These are phyloP conservation scores for Cylas formicarius DNA, from an alignment of 1,140 invertebrate species.

Conservation along the genomic window DNA sequence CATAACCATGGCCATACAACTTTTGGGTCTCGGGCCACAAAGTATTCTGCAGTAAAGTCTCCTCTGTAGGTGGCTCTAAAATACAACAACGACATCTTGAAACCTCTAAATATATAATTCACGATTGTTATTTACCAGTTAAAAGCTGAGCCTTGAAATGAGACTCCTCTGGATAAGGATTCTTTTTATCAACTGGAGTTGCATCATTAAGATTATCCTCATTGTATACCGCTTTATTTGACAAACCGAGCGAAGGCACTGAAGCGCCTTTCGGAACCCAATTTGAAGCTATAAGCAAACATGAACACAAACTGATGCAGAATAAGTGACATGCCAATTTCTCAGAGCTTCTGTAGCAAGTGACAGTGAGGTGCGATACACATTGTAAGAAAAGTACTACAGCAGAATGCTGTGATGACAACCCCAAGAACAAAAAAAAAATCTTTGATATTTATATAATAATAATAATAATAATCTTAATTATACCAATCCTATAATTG, in stretches of 20 bases:
- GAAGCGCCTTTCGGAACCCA: constrained; percentile 67
- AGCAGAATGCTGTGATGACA: no score
- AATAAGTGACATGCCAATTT: no score
- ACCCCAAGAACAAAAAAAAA: no score
- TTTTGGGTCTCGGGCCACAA: constrained; percentile 95
- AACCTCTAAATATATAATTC: background rate
- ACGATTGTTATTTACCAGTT: constrained; percentile 38
- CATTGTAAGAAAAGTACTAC: no score
- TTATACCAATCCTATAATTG: no score
- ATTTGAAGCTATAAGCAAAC: constrained; percentile 12
- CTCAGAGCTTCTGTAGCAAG: no score
- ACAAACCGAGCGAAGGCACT: constrained; percentile 88
- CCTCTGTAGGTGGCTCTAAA: constrained; percentile 69
- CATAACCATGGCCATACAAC: constrained; percentile 92
- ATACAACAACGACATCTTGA: background rate
- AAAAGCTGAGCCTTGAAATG: constrained; percentile 55
- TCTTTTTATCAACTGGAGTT: constrained; percentile 40
- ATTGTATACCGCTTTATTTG: constrained; percentile 85
- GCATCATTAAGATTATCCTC: constrained; percentile 38
- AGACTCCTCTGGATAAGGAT: constrained; percentile 55
- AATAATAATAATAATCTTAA: no score
- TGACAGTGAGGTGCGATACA: no score
- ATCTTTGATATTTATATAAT: no score
- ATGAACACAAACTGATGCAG: no score
- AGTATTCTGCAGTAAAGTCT: constrained; percentile 85